phyloP scores from a whole-genome alignment of 2,888 invertebrate genomes.

The Caenorhabditis parvicauda region DNA sequence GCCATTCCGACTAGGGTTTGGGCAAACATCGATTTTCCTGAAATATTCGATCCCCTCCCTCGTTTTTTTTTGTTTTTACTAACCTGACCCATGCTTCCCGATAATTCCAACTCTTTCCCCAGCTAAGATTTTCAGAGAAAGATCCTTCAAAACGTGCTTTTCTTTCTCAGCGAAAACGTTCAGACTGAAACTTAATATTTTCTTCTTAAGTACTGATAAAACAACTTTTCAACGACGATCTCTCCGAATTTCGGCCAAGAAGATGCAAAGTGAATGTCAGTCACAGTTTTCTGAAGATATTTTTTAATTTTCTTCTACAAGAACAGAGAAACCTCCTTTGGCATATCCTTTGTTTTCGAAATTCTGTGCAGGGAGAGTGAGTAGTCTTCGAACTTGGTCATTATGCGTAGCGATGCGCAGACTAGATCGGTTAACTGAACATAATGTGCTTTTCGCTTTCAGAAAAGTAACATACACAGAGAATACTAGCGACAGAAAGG shows the following conservation, averaged over 20 bases:
- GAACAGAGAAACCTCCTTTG: slow-evolving; percentile 18
- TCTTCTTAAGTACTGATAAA: slow-evolving; percentile 30
- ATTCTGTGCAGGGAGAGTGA: slow-evolving; percentile 13
- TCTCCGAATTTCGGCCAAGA: slow-evolving; percentile 29
- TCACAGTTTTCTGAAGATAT: too few species aligned
- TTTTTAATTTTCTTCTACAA: too few species aligned
- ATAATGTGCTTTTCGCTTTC: neutral
- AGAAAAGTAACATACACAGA: slow-evolving; percentile 8
- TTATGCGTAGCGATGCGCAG: slow-evolving; percentile 13
- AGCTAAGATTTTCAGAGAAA: slow-evolving; percentile 69
- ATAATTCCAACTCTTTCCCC: slow-evolving; percentile 73
- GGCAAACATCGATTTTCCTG: slow-evolving; percentile 43
- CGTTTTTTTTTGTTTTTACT: slow-evolving; percentile 3
- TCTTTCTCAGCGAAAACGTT: slow-evolving; percentile 43
- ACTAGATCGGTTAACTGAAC: slow-evolving; percentile 16
- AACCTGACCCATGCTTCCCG: slow-evolving; percentile 62
- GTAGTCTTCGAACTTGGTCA: slow-evolving; percentile 7
- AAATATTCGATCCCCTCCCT: slow-evolving; percentile 1
- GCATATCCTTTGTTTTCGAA: slow-evolving; percentile 14
- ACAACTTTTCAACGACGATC: slow-evolving; percentile 33
- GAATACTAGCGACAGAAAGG: slow-evolving; percentile 14
- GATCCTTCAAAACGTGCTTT: slow-evolving; percentile 79
- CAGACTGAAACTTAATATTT: slow-evolving; percentile 12
- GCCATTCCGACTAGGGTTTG: slow-evolving; percentile 49
- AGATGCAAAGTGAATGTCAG: slow-evolving; percentile 12